Conservation (phyloP, 2,113 vertebrate genomes). For the Gymnobelideus leadbeateri region DNA sequence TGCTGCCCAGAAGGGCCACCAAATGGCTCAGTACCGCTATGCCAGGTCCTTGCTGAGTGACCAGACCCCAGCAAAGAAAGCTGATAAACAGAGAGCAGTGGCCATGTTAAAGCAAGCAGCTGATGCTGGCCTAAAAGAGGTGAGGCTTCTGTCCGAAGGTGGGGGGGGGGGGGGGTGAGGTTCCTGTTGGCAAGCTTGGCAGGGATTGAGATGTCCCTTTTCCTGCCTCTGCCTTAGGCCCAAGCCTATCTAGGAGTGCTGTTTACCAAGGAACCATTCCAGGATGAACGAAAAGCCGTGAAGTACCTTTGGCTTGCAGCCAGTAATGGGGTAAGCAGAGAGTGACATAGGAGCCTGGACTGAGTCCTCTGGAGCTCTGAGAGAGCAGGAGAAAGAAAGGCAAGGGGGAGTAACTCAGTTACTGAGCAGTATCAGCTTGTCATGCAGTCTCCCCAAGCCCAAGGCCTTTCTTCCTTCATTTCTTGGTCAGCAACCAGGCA, state of each 20-base stretch:
- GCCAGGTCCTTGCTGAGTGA: conserved; percentile 88
- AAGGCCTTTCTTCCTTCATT: not conserved
- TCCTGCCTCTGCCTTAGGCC: conserved; percentile 84
- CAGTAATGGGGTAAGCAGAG: conserved; percentile 84
- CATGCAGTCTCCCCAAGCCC: not conserved
- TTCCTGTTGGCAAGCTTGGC: not conserved
- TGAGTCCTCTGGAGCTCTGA: not conserved
- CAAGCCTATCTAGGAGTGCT: conserved; percentile 93
- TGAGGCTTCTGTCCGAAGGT: conserved; percentile 56
- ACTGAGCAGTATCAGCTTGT: not conserved
- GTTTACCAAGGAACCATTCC: conserved; percentile 85
- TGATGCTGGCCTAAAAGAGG: conserved; percentile 89
- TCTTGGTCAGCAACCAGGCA: not conserved
- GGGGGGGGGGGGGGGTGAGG: not conserved
- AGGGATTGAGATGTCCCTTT: conserved; percentile 5
- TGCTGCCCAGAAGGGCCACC: conserved; percentile 89
- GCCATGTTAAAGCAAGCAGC: conserved; percentile 88
- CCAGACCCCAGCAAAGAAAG: conserved; percentile 72
- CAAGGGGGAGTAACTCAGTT: not conserved
- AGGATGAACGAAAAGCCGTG: conserved; percentile 84
- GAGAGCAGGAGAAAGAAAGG: not conserved
- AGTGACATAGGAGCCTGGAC: conserved; percentile 24
- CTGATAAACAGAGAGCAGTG: conserved; percentile 82
- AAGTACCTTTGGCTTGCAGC: conserved; percentile 92
- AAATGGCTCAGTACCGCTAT: conserved; percentile 92